A percentile compares a stretch with the other conserved stretches of the same genome.
phyloP scores from a whole-genome alignment of 1,140 invertebrate species.

The Drosophila sp. region DNA sequence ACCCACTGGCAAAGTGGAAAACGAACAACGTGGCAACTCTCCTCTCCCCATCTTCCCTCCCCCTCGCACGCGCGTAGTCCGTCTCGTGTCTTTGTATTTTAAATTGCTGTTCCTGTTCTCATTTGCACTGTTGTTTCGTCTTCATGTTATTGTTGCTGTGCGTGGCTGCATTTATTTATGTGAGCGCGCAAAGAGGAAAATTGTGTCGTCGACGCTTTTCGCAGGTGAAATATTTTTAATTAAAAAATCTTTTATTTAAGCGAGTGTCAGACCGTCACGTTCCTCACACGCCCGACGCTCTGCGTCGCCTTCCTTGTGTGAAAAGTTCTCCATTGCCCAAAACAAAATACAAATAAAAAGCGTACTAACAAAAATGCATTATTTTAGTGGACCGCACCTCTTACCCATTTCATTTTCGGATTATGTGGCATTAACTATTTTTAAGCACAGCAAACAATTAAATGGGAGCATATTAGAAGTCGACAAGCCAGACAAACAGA shows the following conservation, averaged over 20 bases:
- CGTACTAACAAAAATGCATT: conserved; percentile 41
- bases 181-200: conserved; percentile 74
- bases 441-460: conserved; percentile 31
- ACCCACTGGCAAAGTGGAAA: conserved; percentile 57
- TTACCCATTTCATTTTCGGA: conserved; percentile 15
- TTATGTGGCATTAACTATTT: conserved; percentile 54
- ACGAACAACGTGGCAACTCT: not conserved
- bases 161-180: conserved; percentile 68
- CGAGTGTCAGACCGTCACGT: conserved; percentile 53
- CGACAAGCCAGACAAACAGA: conserved; percentile 1
- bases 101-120: conserved; percentile 70
- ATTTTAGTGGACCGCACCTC: conserved; percentile 13
- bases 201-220: conserved; percentile 67
- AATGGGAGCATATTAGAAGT: conserved; percentile 24
- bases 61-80: conserved; percentile 14
- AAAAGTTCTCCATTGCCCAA: not conserved
- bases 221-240: conserved; percentile 83
- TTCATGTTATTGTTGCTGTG: conserved; percentile 32
- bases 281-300: conserved; percentile 13
- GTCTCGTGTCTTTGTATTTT: conserved; percentile 73
- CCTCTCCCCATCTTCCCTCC: not conserved
- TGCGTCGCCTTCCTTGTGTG: not conserved
- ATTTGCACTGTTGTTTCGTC: conserved; percentile 36
- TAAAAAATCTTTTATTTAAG: conserved; percentile 82
- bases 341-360: conserved; percentile 1